Conservation (phyloP, 1,140 invertebrate genomes). For the Drosophila bipectinata region DNA sequence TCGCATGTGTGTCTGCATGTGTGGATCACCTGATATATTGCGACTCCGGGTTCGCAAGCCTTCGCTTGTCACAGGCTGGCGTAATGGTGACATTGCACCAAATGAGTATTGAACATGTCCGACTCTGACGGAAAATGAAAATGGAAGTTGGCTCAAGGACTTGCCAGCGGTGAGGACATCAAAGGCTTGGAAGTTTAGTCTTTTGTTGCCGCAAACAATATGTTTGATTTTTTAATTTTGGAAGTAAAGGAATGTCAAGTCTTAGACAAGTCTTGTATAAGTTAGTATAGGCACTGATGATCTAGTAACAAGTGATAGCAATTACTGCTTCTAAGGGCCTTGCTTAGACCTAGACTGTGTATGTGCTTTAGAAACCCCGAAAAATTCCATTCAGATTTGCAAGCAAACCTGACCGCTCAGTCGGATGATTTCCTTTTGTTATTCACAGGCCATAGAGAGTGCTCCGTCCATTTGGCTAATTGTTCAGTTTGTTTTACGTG, state of each 20-base stretch:
- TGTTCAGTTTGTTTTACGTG: slow-evolving; percentile 82
- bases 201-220: neutral
- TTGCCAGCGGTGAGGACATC: neutral
- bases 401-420: neutral
- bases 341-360: neutral
- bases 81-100: slow-evolving; percentile 38
- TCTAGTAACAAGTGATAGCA: no score
- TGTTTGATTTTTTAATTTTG: neutral
- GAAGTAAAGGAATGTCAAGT: neutral
- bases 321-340: neutral
- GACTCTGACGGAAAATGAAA: slow-evolving; percentile 3
- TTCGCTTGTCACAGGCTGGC: slow-evolving; percentile 27
- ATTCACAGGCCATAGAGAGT: slow-evolving; percentile 35
- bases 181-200: neutral
- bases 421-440: slow-evolving; percentile 36
- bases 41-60: slow-evolving; percentile 6
- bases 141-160: slow-evolving; percentile 2
- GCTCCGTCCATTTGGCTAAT: slow-evolving; percentile 72
- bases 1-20: slow-evolving; percentile 16
- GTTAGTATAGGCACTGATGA: no score
- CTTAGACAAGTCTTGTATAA: no score
- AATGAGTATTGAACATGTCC: slow-evolving; percentile 23
- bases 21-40: slow-evolving; percentile 21
- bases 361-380: neutral
- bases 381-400: neutral